Percentiles rank a stretch among this genome's conserved stretches.
These are phyloP conservation scores for Palythoa grandis DNA, from an alignment of 92 coral and sea anemone genomes.

Conservation along the genomic window DNA sequence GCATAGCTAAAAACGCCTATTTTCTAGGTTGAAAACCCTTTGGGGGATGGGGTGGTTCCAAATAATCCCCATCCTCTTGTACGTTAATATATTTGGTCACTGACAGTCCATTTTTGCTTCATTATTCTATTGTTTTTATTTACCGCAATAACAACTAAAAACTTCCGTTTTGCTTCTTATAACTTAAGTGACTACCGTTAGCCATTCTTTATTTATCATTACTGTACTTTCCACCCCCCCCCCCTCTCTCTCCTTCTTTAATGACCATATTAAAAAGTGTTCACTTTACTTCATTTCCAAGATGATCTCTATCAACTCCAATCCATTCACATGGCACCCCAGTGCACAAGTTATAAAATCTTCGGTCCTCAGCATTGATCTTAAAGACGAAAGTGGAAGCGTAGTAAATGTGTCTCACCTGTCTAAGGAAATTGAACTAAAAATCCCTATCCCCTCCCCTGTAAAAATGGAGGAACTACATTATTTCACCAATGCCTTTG, in stretches of 20 bases:
- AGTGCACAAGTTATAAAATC: slow-evolving; percentile 73
- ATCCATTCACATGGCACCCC: slow-evolving; percentile 92
- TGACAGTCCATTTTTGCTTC: too few relatives aligned
- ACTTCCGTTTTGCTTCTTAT: too few relatives aligned
- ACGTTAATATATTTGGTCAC: too few relatives aligned
- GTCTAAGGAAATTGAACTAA: slow-evolving; percentile 70
- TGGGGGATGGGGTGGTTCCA: too few relatives aligned
- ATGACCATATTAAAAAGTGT: background rate
- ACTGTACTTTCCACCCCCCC: too few relatives aligned
- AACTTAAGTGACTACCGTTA: too few relatives aligned
- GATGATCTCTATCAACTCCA: slow-evolving; percentile 75
- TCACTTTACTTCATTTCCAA: slow-evolving; percentile 17
- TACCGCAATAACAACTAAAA: too few relatives aligned
- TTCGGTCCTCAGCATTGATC: slow-evolving; percentile 74
- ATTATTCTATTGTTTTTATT: too few relatives aligned
- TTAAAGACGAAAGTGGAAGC: slow-evolving; percentile 68
- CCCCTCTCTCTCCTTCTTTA: background rate
- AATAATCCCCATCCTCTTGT: too few relatives aligned
- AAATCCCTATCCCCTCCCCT: slow-evolving; percentile 48
- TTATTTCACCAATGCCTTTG: slow-evolving; percentile 27
- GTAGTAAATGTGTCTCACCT: slow-evolving; percentile 68
- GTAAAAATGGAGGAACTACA: slow-evolving; percentile 15
- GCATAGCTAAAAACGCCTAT: too few relatives aligned
- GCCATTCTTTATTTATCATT: too few relatives aligned
- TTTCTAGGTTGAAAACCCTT: too few relatives aligned